Base-by-base conservation (phyloP, 2,797 vertebrate species). In the Salarias fasciatus region DNA sequence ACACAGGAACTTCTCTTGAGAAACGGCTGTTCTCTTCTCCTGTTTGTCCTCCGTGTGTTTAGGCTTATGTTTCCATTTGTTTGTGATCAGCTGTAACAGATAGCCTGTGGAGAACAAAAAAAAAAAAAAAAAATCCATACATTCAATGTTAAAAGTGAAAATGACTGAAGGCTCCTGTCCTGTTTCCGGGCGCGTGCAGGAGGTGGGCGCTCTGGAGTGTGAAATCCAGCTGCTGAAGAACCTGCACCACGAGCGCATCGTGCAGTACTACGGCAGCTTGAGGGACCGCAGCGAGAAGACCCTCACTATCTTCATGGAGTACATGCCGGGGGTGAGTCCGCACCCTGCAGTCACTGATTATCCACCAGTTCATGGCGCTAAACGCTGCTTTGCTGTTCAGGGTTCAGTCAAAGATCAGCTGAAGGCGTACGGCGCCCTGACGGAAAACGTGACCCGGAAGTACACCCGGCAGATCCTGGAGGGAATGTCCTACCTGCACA, bases 211-310 rank as follows among this genome's bases (percentile, higher is more conserved):
- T 49, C 87, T 99, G 84, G 97, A 99, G 86, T 99, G 97, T 59
- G 97, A 99, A 89, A 99, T 99, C 89, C 97, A 99, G 92, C 74
- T 99, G 84, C 92, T 99, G 87, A 99, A 99, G 86, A 99, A 99
- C 18, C 92, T 99, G 47, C 97, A 96, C 67, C 97, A 99, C 0
- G 96, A 99, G 18, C 94, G 97, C 1, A 98, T 99, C 0, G 97
- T 99, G 57, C 97, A 99, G 83, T 99, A 99, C 79, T 99, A 98
- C 0, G 96, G 97, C 81, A 98, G 95, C 63, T 86, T 99, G 80
- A 92, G 95, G 85, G 97, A 99, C 78, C 95, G 92, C 63, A 94
- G 92, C 0, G 96, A 99, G 89, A 98, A 95, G 88, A 99, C 95
- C 2, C 93, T 98, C 73, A 97, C 96, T 43, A 99, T 99, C 84